phyloP scores from a whole-genome alignment of 2,113 vertebrate species.

The Mesoclemmys tuberculata region DNA sequence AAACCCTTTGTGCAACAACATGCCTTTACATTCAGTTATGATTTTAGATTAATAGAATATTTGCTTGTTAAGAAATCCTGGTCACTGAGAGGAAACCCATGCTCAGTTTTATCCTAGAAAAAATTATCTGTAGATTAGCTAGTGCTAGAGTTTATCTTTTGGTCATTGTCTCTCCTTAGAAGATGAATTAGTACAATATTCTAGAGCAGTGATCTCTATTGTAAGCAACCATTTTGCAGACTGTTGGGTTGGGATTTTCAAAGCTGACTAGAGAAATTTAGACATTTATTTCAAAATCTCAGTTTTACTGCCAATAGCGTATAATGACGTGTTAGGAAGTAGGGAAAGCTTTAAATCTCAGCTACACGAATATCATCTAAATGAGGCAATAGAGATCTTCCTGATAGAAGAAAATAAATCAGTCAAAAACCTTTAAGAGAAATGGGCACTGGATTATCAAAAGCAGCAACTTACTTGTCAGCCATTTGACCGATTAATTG shows the following conservation, averaged over 20 bases:
- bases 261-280: neutral
- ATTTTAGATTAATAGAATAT: slow-evolving; percentile 9
- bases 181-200: slow-evolving; percentile 24
- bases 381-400: slow-evolving; percentile 13
- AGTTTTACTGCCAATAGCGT: neutral
- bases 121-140: slow-evolving; percentile 9
- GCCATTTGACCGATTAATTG: slow-evolving; percentile 21
- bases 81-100: slow-evolving; percentile 12
- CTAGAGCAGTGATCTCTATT: neutral
- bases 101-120: slow-evolving; percentile 7
- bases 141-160: neutral
- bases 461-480: slow-evolving; percentile 23
- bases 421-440: slow-evolving; percentile 6
- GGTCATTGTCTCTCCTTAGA: neutral
- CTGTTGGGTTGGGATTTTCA: slow-evolving; percentile 8
- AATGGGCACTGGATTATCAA: slow-evolving; percentile 41
- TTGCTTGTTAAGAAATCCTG: slow-evolving; percentile 35
- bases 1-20: neutral
- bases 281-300: slow-evolving; percentile 8
- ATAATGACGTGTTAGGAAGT: neutral
- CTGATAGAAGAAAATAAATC: slow-evolving; percentile 52
- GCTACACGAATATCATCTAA: slow-evolving; percentile 27
- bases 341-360: slow-evolving; percentile 6
- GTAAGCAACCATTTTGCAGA: slow-evolving; percentile 35
- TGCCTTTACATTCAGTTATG: neutral